These are phyloP conservation scores for Heterocephalus glaber DNA, from an alignment of 2,113 vertebrate species.

Conservation along the genomic window DNA sequence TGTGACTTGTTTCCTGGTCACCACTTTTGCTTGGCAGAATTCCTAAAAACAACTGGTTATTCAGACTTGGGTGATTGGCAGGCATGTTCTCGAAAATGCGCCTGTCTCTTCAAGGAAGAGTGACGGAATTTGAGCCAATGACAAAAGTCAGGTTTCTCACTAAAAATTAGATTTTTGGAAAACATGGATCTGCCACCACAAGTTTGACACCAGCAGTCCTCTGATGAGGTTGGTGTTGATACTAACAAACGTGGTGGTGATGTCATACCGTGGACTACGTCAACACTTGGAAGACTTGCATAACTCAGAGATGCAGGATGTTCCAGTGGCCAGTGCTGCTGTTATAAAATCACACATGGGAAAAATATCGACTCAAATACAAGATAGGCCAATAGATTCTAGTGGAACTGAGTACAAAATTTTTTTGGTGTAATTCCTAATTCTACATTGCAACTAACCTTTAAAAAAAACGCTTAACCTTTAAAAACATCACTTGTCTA, in stretches of 20 bases:
- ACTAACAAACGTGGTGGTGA: background rate
- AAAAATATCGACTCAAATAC: background rate
- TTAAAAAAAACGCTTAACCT: background rate
- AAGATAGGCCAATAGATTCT: background rate
- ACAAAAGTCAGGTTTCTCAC: conserved; percentile 6
- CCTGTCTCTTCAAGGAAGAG: background rate
- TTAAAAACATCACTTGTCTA: background rate
- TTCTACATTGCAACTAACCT: background rate
- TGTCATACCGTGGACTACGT: background rate
- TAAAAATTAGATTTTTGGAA: conserved; percentile 37
- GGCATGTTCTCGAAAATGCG: background rate
- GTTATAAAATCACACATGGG: background rate
- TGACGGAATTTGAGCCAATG: background rate
- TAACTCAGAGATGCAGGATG: background rate
- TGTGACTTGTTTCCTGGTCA: background rate
- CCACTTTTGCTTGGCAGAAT: background rate
- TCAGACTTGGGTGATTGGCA: background rate
- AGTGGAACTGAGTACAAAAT: background rate
- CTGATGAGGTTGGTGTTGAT: background rate
- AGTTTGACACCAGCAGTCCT: background rate
- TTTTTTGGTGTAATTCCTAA: background rate
- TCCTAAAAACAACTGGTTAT: background rate
- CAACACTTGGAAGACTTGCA: background rate
- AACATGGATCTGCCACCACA: background rate
- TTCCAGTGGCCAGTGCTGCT: background rate